Conservation (phyloP, 2,113 vertebrate genomes). For the Dolichotis patagonum region DNA sequence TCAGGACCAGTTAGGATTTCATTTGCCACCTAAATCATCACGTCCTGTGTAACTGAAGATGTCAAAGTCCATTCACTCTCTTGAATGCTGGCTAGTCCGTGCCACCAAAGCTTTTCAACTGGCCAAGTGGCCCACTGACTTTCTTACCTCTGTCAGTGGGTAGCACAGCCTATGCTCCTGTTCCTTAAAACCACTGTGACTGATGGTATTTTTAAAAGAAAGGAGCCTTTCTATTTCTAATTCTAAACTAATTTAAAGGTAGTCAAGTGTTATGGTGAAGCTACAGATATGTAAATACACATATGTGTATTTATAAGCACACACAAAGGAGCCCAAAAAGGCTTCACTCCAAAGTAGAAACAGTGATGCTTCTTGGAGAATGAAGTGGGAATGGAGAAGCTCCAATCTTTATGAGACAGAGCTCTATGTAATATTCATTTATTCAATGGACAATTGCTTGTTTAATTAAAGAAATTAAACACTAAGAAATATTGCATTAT, state of each 20-base stretch:
- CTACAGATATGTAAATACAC: background rate
- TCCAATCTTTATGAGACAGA: background rate
- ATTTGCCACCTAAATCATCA: background rate
- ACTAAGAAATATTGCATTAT: constrained; percentile 49
- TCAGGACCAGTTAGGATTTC: constrained; percentile 1
- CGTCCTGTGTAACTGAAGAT: background rate
- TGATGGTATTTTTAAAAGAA: background rate
- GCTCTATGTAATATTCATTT: constrained; percentile 7
- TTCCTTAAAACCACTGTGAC: background rate
- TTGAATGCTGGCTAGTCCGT: background rate
- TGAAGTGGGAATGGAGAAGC: background rate
- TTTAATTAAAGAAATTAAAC: constrained; percentile 76
- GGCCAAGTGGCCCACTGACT: background rate
- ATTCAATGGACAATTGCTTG: constrained; percentile 62
- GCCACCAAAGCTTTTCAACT: background rate
- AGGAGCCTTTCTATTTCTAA: constrained; percentile 18
- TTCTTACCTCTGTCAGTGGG: background rate
- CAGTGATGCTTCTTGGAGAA: background rate
- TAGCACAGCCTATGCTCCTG: background rate
- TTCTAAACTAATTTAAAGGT: constrained; percentile 30
- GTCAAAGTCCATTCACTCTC: background rate
- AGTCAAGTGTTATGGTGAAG: background rate
- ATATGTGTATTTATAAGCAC: background rate
- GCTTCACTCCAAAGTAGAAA: background rate
- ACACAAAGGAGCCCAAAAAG: background rate